A percentile compares a stretch with the other conserved stretches of the same genome.
These are phyloP conservation scores for Petrocephalus microphthalmus DNA, from an alignment of 2,113 vertebrate species.

Conservation along the genomic window DNA sequence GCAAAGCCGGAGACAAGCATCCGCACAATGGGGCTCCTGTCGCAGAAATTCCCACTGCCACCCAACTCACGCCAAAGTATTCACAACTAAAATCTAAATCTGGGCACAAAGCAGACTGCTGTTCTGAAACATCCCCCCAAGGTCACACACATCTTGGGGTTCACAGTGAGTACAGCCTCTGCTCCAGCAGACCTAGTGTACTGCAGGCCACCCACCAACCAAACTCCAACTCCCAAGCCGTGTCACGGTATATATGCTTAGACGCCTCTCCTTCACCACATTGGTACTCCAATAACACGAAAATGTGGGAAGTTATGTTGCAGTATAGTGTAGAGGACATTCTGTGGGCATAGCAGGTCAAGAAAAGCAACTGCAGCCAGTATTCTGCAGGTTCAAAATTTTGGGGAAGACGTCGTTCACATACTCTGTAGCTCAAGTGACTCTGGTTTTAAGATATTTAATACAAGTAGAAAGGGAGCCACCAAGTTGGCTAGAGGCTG, in stretches of 20 bases:
- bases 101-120: neutral
- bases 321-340: neutral
- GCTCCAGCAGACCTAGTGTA: neutral
- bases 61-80: constrained; percentile 4
- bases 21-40: neutral
- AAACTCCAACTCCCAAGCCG: too few relatives aligned
- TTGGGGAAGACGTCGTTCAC: neutral
- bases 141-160: neutral
- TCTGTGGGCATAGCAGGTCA: neutral
- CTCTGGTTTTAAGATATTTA: neutral
- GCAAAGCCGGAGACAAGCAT: neutral
- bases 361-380: neutral
- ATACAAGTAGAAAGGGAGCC: neutral
- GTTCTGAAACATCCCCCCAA: neutral
- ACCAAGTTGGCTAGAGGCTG: neutral
- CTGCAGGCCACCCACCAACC: neutral
- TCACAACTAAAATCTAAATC: constrained; percentile 4
- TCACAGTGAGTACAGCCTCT: neutral
- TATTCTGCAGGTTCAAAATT: neutral
- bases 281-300: neutral
- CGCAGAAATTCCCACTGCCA: neutral
- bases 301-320: neutral
- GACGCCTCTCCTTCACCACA: too few relatives aligned
- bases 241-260: too few relatives aligned
- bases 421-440: neutral